phyloP scores from a whole-genome alignment of 2,113 vertebrate genomes.

The Lophochroa leadbeateri region DNA sequence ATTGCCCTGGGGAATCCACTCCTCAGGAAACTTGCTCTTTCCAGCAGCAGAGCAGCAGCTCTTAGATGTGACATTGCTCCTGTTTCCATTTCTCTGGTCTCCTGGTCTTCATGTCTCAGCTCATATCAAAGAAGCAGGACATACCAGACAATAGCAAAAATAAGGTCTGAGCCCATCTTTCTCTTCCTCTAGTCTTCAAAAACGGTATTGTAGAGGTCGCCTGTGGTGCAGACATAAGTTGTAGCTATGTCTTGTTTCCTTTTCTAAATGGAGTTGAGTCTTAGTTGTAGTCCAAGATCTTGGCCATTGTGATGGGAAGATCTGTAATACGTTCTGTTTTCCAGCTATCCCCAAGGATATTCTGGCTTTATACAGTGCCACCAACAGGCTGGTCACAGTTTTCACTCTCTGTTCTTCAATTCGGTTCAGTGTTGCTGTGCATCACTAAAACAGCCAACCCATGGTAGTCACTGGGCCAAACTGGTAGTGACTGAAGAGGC shows the following conservation, averaged over 20 bases:
- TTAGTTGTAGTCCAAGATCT: neutral
- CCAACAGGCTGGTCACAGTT: neutral
- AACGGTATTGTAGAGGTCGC: neutral
- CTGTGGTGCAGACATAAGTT: neutral
- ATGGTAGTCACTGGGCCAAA: neutral
- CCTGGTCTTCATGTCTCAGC: neutral
- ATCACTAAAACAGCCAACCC: neutral
- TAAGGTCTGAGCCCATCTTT: neutral
- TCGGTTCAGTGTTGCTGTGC: neutral
- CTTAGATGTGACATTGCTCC: neutral
- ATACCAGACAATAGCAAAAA: neutral
- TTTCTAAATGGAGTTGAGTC: neutral
- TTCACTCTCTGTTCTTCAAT: neutral
- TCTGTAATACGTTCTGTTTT: constrained; percentile 5
- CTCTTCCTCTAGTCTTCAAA: neutral
- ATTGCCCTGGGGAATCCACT: neutral
- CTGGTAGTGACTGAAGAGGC: neutral
- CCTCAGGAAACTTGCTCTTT: neutral
- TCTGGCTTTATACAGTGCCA: neutral
- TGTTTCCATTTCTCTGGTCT: neutral
- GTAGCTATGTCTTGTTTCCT: neutral
- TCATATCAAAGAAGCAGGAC: neutral
- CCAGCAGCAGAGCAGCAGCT: neutral
- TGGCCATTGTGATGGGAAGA: neutral
- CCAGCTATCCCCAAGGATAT: neutral